Evolutionary conservation across 1,140 invertebrate species (phyloP).

Genomic region (Penaeus chinensis): DNA sequence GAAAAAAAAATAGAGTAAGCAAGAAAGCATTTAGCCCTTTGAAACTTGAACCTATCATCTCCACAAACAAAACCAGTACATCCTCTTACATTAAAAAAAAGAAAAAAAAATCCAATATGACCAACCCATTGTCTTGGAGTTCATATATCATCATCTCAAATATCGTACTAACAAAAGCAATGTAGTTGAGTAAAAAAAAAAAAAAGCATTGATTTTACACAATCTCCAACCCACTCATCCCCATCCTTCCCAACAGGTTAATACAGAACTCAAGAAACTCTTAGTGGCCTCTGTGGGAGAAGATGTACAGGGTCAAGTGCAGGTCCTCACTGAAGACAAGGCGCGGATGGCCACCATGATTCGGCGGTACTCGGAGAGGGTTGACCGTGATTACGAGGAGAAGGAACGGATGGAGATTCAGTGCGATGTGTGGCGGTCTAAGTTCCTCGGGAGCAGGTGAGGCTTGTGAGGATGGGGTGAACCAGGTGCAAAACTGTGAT

Average conservation of each 20-base stretch:
- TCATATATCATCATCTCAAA: no score
- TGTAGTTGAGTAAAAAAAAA: no score
- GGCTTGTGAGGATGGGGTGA: neutral
- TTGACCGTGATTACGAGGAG: conserved; percentile 89
- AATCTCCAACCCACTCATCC: no score
- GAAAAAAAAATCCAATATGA: no score
- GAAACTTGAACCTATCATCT: no score
- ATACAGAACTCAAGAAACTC: conserved; percentile 91
- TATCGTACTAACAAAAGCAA: no score
- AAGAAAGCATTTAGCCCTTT: no score
- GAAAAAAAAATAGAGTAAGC: no score
- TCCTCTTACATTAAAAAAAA: conserved; percentile 23
- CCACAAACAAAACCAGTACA: neutral
- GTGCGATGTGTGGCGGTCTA: conserved; percentile 95
- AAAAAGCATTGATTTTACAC: no score
- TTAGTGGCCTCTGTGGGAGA: conserved; percentile 93
- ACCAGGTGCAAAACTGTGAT: no score
- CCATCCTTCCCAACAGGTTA: conserved; percentile 76
- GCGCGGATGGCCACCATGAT: conserved; percentile 86
- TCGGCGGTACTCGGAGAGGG: conserved; percentile 83
- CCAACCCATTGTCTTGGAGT: no score
- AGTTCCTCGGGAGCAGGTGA: conserved; percentile 91
- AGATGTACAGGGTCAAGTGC: conserved; percentile 88
- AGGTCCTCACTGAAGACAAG: conserved; percentile 90
- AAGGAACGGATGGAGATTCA: conserved; percentile 91